Conservation (phyloP, 2,888 invertebrate genomes). For the Pemphredon lugubris region DNA sequence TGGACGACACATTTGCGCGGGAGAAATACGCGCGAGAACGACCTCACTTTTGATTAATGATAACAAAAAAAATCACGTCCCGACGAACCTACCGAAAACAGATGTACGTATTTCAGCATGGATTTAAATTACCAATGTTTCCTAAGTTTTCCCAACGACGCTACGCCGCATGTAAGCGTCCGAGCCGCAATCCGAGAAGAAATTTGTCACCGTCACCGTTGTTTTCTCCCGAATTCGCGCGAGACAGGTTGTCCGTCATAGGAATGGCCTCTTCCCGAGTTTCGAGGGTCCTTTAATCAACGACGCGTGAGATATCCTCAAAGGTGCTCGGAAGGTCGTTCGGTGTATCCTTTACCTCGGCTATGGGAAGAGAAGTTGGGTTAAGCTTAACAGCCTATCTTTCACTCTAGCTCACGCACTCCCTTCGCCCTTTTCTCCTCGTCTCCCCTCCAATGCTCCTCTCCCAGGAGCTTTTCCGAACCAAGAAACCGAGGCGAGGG, state of each 20-base stretch:
- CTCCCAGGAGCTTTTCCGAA: constrained; percentile 16
- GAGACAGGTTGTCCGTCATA: constrained; percentile 17
- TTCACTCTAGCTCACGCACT: too few relatives aligned
- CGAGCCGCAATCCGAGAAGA: too few relatives aligned
- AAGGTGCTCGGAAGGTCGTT: constrained; percentile 55
- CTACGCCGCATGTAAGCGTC: too few relatives aligned
- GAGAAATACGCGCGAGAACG: background rate
- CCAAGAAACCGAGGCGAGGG: constrained; percentile 18
- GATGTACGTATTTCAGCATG: too few relatives aligned
- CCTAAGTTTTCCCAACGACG: too few relatives aligned
- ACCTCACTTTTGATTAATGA: constrained; percentile 22
- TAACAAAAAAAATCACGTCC: too few relatives aligned
- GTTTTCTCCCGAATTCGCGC: background rate
- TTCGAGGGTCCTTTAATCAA: constrained; percentile 57
- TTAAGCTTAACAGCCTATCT: constrained; percentile 55
- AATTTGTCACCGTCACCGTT: too few relatives aligned
- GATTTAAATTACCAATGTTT: too few relatives aligned
- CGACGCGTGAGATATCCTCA: constrained; percentile 48
- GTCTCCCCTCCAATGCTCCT: too few relatives aligned
- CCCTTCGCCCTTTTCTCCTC: too few relatives aligned
- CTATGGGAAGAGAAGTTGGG: constrained; percentile 35
- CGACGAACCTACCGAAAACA: too few relatives aligned
- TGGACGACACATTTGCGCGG: background rate
- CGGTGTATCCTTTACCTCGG: constrained; percentile 58
- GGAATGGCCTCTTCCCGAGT: constrained; percentile 19